phyloP scores from a whole-genome alignment of 2,888 invertebrate genomes.

The Synanthedon formicaeformis region DNA sequence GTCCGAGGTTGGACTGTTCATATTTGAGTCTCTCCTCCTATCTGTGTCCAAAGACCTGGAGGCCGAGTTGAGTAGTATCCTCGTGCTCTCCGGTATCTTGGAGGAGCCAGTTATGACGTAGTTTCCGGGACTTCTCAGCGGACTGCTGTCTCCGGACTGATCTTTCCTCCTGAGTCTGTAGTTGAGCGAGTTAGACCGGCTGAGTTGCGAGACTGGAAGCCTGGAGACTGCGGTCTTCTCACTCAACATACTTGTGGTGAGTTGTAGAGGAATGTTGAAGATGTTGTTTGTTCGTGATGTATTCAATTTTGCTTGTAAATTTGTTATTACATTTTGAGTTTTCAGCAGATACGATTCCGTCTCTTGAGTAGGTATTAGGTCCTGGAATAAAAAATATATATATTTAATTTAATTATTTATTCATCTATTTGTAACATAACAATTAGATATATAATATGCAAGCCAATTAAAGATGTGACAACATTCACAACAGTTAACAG shows the following conservation, averaged over 20 bases:
- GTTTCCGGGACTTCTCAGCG: conserved; percentile 54
- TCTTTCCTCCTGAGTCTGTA: conserved; percentile 54
- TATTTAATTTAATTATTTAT: background rate
- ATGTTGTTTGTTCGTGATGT: conserved; percentile 41
- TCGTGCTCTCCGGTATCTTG: conserved; percentile 42
- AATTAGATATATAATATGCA: no score
- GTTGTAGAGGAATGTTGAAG: conserved; percentile 40
- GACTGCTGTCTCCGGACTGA: conserved; percentile 48
- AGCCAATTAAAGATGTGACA: no score
- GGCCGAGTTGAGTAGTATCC: conserved; percentile 42
- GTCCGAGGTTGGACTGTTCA: conserved; percentile 59
- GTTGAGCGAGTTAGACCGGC: conserved; percentile 60
- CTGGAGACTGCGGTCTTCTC: conserved; percentile 57
- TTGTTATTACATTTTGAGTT: conserved; percentile 73
- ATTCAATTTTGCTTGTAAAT: conserved; percentile 70
- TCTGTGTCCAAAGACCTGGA: conserved; percentile 56
- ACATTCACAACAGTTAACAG: no score
- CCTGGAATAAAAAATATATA: conserved; percentile 43
- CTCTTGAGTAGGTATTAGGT: conserved; percentile 59
- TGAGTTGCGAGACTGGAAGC: conserved; percentile 57
- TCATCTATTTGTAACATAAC: background rate
- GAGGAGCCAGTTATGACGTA: conserved; percentile 61
- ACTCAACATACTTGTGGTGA: conserved; percentile 54
- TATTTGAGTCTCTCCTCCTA: conserved; percentile 39
- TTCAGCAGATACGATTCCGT: conserved; percentile 70